A percentile compares a stretch with the other conserved stretches of the same genome.
Conservation (phyloP, 2,113 vertebrate species). For the Nannobrachium achirus region DNA sequence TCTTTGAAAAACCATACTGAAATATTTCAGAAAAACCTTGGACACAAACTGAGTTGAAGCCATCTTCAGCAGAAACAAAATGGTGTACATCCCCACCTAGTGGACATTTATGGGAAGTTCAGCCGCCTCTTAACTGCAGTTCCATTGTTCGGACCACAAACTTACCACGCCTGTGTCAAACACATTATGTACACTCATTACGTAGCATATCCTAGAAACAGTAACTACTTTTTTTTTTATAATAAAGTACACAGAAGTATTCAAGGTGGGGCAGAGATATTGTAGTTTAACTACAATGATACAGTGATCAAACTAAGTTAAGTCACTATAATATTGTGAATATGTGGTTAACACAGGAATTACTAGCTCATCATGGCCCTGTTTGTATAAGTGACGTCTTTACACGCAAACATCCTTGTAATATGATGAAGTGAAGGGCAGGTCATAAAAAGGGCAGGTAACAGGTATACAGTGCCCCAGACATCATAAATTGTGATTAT, state of each 20-base stretch:
- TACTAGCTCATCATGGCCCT: background rate
- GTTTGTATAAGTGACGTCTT: background rate
- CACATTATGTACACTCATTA: background rate
- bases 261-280: rapidly evolving
- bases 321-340: background rate
- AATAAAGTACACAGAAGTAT: background rate
- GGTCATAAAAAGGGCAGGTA: too few species aligned
- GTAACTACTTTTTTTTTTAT: background rate
- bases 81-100: conserved; percentile 39
- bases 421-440: conserved; percentile 1
- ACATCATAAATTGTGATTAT: too few species aligned
- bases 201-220: conserved; percentile 5
- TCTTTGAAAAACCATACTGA: conserved; percentile 41
- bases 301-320: too few species aligned
- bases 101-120: conserved; percentile 37
- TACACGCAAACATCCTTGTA: background rate
- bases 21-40: too few species aligned
- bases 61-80: background rate
- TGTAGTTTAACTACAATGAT: background rate
- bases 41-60: background rate
- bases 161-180: conserved; percentile 11
- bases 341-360: background rate
- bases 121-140: background rate
- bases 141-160: background rate
- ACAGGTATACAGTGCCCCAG: too few species aligned